A percentile compares a stretch with the other conserved stretches of the same genome.
Conservation (phyloP, 2,113 vertebrate genomes). For the Tupaia tana region DNA sequence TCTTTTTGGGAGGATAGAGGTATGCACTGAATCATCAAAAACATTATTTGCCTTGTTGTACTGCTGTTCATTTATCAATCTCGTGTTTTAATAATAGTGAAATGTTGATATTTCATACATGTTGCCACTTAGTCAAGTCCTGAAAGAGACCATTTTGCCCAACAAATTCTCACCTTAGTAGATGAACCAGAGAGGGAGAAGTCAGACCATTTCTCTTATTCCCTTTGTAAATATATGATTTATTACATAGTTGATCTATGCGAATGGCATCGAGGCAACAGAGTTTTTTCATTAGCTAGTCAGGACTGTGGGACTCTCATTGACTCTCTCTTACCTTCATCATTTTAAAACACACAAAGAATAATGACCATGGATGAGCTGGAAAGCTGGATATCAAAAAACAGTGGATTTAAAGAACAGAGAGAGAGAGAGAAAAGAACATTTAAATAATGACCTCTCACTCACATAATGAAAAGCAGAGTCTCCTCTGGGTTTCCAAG, state of each 20-base stretch:
- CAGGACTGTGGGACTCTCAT: neutral
- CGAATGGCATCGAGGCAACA: conserved; percentile 21
- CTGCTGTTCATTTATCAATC: neutral
- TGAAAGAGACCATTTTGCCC: conserved; percentile 39
- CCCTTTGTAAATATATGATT: conserved; percentile 25
- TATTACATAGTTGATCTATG: conserved; percentile 31
- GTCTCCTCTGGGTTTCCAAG: conserved; percentile 60
- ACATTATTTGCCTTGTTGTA: too few species aligned
- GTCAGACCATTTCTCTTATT: conserved; percentile 17
- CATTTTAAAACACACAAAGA: conserved; percentile 73
- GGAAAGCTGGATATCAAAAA: conserved; percentile 64
- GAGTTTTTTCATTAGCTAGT: conserved; percentile 44
- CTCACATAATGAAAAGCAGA: conserved; percentile 77
- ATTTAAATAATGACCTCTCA: conserved; percentile 71
- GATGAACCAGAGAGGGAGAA: conserved; percentile 14
- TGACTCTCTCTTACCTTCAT: conserved; percentile 52
- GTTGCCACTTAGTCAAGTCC: conserved; percentile 3
- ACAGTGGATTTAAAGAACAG: conserved; percentile 52
- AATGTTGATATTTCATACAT: conserved; percentile 55
- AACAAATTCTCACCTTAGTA: conserved; percentile 20
- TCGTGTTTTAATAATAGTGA: neutral
- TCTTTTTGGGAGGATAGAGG: too few species aligned
- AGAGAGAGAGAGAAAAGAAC: neutral
- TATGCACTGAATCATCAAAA: too few species aligned
- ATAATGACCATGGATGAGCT: conserved; percentile 56